Evolutionary conservation across 1,140 invertebrate genomes (phyloP).

Genomic region (Saccostrea cuccullata): DNA sequence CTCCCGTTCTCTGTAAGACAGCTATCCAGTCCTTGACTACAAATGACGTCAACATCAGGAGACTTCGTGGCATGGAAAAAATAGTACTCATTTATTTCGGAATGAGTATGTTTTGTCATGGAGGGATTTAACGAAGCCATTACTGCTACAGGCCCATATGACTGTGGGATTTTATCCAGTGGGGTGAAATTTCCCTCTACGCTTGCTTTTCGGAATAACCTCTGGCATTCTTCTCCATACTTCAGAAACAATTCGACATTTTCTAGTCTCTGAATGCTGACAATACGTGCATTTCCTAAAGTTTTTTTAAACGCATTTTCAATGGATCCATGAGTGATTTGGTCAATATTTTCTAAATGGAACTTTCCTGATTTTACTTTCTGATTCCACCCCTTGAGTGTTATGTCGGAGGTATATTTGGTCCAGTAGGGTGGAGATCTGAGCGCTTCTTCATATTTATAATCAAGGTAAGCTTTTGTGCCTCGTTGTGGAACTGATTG

Average conservation of each 20-base stretch:
- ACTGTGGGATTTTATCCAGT: too few species aligned
- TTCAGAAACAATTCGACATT: slow-evolving; percentile 56
- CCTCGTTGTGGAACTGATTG: slow-evolving; percentile 26
- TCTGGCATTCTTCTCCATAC: slow-evolving; percentile 54
- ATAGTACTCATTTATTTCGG: too few species aligned
- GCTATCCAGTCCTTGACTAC: slow-evolving; percentile 58
- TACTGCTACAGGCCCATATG: too few species aligned
- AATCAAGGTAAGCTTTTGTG: slow-evolving; percentile 32
- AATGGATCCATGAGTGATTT: too few species aligned
- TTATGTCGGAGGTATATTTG: slow-evolving; percentile 26
- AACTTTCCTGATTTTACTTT: neutral
- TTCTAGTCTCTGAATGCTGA: slow-evolving; percentile 60
- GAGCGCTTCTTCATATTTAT: slow-evolving; percentile 31
- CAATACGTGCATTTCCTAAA: slow-evolving; percentile 35
- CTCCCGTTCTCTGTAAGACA: slow-evolving; percentile 48
- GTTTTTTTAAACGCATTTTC: too few species aligned
- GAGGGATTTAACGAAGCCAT: too few species aligned
- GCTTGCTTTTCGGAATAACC: too few species aligned
- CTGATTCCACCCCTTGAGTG: slow-evolving; percentile 44
- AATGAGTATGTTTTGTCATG: too few species aligned
- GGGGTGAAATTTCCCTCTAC: too few species aligned
- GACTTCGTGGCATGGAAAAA: too few species aligned
- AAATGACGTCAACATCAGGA: slow-evolving; percentile 53
- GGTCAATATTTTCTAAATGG: too few species aligned
- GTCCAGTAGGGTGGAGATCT: slow-evolving; percentile 50